phyloP scores from a whole-genome alignment of 2,888 invertebrate species.

The Lasioglossum morio region DNA sequence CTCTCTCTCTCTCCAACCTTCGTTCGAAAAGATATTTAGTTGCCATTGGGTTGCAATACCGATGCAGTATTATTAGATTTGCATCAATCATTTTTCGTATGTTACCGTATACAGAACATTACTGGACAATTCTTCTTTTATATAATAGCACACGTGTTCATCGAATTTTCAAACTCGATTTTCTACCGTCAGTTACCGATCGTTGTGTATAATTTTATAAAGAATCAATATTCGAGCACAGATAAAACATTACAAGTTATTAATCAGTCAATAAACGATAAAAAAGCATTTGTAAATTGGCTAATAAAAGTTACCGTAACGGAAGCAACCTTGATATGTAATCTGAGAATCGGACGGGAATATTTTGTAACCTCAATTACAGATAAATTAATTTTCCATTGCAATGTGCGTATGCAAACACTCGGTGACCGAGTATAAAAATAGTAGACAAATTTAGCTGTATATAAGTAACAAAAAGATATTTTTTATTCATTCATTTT shows the following conservation, averaged over 20 bases:
- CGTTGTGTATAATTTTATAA: neutral
- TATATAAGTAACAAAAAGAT: neutral
- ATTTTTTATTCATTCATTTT: neutral
- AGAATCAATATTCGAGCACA: neutral
- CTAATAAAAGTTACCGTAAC: neutral
- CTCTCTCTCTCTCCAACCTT: no score
- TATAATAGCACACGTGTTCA: neutral
- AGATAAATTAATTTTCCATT: neutral
- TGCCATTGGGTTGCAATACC: no score
- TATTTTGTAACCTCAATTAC: neutral
- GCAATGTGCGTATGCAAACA: neutral
- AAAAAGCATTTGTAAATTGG: neutral
- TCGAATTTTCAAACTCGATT: neutral
- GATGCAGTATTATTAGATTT: no score
- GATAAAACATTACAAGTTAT: neutral
- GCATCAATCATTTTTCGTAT: no score
- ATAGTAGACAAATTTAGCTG: neutral
- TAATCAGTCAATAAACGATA: neutral
- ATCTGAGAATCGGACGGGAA: neutral
- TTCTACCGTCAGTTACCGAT: neutral
- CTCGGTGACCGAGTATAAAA: neutral
- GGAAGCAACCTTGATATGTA: neutral
- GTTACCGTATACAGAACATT: no score
- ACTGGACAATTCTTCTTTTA: no score
- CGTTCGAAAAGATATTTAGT: no score